Base-by-base conservation (phyloP, 2,888 invertebrate genomes). In the Capitulum mitella region DNA sequence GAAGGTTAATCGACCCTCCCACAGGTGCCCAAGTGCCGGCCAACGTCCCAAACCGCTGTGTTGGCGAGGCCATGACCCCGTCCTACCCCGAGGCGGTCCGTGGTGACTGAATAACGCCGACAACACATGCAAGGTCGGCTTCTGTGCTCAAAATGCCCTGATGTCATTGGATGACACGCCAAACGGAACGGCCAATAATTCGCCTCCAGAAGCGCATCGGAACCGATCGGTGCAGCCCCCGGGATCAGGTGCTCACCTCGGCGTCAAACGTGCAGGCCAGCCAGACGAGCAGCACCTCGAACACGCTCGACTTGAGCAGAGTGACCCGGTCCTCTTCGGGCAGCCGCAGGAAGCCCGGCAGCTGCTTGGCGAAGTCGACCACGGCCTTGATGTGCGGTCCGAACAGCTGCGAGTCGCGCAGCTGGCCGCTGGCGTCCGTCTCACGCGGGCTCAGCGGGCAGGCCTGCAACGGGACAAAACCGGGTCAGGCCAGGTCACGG, bases 311-410 rank as follows among this genome's bases (percentile, higher is more conserved):
- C 88, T 98, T 98, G 83, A 98, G 89, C 82, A 99, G 89, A 81
- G 97, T 97, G 84, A 98, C 96, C 87, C 98, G 97, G 86, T 99
- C 98, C 85, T 97, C 97, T 87, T 97, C 97, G 79, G 94, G 92
- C 83, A 99, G 90, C 83, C 96, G 88, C 84, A 93, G 91, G 89
- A 99, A 99, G 81, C 98, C 98, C 82, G 98, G 98, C 84, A 99
- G 95, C 85, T 94, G 92, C 85, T 98, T 97, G 84, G 98, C 97
- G 86, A 98, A 99, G 87, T 97, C 97, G 82, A 98, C 97, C 78
- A 99, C 98, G 78, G 97, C 97, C 83, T 97, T 93, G 85, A 98
- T 98, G 79, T 96, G 90, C 87, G 97, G 96, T 80, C 96, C 95
- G 88, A 97, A 97, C 86, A 97, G 96, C 85, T 96, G 94, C 80